Evolutionary conservation across 2,888 invertebrate species (phyloP).

Genomic region (Athrips mouffetella): DNA sequence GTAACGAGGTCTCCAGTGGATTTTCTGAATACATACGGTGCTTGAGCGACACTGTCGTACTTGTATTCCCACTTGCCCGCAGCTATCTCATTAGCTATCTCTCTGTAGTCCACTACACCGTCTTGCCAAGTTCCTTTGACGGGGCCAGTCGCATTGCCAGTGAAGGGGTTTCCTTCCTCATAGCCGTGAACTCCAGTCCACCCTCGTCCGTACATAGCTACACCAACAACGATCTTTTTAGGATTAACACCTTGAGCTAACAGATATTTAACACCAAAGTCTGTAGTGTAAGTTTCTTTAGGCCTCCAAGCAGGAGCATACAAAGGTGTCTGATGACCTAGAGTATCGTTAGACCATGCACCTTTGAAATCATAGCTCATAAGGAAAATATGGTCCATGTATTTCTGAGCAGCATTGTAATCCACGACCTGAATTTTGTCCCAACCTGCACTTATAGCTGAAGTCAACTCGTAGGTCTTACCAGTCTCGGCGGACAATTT

Average conservation of each 20-base stretch:
- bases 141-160: constrained; percentile 65
- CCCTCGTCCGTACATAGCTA: constrained; percentile 72
- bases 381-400: constrained; percentile 72
- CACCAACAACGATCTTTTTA: constrained; percentile 67
- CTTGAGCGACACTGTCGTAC: constrained; percentile 66
- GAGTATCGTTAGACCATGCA: constrained; percentile 69
- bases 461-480: constrained; percentile 67
- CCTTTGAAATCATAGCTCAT: constrained; percentile 75
- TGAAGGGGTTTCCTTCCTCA: constrained; percentile 60
- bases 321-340: constrained; percentile 65
- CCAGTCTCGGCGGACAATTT: constrained; percentile 61
- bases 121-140: constrained; percentile 73
- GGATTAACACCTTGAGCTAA: constrained; percentile 68
- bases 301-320: constrained; percentile 66
- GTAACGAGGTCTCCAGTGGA: constrained; percentile 66
- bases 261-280: constrained; percentile 64
- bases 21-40: constrained; percentile 67
- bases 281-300: constrained; percentile 71
- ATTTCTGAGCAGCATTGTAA: constrained; percentile 65
- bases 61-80: constrained; percentile 67
- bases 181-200: constrained; percentile 68
- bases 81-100: constrained; percentile 64
- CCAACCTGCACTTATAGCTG: constrained; percentile 74
- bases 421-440: constrained; percentile 73
- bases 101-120: constrained; percentile 70